These are phyloP conservation scores for Heliconius ethilla DNA, from an alignment of 2,888 invertebrate genomes.

Conservation along the genomic window DNA sequence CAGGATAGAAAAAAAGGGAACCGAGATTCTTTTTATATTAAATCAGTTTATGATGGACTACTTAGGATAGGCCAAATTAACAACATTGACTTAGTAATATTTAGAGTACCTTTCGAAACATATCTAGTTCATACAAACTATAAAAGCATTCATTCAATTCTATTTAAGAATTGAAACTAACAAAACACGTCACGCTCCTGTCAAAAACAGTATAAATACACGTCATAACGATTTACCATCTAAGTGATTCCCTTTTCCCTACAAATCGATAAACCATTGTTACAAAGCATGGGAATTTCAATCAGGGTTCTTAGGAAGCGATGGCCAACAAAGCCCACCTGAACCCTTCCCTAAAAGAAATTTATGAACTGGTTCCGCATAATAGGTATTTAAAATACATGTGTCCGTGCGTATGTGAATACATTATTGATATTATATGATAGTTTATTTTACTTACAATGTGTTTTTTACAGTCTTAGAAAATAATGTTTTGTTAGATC, in stretches of 20 bases:
- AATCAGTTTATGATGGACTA: no score
- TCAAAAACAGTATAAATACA: slow-evolving; percentile 71
- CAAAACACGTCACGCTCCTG: slow-evolving; percentile 68
- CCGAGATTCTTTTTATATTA: background rate
- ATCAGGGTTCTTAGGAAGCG: slow-evolving; percentile 59
- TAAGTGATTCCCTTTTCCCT: slow-evolving; percentile 67
- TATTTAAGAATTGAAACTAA: slow-evolving; percentile 56
- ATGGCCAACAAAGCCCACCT: slow-evolving; percentile 57
- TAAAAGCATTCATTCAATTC: slow-evolving; percentile 42
- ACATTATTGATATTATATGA: slow-evolving; percentile 82
- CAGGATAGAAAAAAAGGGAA: background rate
- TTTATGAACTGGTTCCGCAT: slow-evolving; percentile 77
- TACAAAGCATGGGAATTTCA: slow-evolving; percentile 73
- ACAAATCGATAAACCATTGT: slow-evolving; percentile 72
- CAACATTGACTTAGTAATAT: background rate
- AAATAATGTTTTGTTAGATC: slow-evolving; percentile 56
- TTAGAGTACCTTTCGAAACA: background rate
- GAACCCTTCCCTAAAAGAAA: slow-evolving; percentile 58
- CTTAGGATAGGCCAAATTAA: background rate
- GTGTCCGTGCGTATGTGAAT: slow-evolving; percentile 74
- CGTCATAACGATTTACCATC: slow-evolving; percentile 71
- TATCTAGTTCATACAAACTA: background rate
- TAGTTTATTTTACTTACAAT: slow-evolving; percentile 77
- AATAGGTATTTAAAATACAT: slow-evolving; percentile 81
- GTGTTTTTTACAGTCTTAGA: slow-evolving; percentile 59